Conservation (phyloP, 2,113 vertebrate species). For the Chionomys nivalis region DNA sequence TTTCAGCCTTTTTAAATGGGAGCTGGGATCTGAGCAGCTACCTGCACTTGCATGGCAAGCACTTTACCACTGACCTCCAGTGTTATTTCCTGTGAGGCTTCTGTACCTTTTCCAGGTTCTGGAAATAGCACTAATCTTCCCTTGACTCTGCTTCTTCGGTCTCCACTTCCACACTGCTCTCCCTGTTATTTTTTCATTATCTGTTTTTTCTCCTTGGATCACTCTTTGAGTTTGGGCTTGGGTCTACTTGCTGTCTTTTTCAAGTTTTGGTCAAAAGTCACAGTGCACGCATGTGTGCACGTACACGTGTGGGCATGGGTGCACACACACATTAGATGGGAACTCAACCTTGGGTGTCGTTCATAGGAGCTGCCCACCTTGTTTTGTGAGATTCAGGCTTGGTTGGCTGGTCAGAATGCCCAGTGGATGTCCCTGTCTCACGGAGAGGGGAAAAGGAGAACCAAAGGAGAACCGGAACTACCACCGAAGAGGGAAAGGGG, state of each 20-base stretch:
- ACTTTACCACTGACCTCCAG: neutral
- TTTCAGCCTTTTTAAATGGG: neutral
- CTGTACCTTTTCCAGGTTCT: neutral
- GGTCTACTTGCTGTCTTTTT: neutral
- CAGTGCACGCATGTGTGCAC: neutral
- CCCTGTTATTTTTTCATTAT: neutral
- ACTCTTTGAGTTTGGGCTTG: neutral
- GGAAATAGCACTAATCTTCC: neutral
- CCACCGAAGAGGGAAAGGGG: too few species aligned
- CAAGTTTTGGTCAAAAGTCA: neutral
- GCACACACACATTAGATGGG: neutral
- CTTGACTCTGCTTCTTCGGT: neutral
- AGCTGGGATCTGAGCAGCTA: neutral
- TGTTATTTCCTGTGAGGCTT: neutral
- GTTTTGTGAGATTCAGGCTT: neutral
- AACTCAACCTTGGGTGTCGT: neutral
- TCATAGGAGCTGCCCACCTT: neutral
- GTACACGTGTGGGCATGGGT: neutral
- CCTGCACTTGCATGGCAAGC: neutral
- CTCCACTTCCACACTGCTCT: neutral
- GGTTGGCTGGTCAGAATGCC: neutral
- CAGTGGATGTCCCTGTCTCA: neutral
- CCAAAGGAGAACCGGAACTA: too few species aligned
- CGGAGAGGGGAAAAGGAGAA: too few species aligned
- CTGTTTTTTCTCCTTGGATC: neutral